These are phyloP conservation scores for Nephrotoma appendiculata DNA, from an alignment of 2,888 invertebrate species.

Conservation along the genomic window DNA sequence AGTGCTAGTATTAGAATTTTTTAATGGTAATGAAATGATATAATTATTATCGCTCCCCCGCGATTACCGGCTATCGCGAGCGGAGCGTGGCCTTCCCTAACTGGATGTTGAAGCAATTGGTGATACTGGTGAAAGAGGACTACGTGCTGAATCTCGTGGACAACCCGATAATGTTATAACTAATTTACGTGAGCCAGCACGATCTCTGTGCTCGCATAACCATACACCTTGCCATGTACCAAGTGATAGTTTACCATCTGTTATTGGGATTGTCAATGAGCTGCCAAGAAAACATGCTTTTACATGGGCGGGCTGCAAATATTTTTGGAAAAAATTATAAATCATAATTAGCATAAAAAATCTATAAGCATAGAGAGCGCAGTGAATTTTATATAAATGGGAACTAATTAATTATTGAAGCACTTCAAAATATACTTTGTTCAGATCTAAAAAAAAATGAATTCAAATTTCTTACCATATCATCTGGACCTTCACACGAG, in stretches of 20 bases:
- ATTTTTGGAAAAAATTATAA: constrained; percentile 5
- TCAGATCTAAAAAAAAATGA: background rate
- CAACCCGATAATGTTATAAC: constrained; percentile 84
- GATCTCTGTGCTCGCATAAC: constrained; percentile 96
- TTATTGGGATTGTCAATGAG: constrained; percentile 88
- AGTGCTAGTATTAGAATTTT: background rate
- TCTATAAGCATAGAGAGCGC: background rate
- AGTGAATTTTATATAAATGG: background rate
- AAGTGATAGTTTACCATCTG: constrained; percentile 85
- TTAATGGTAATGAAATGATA: constrained; percentile 27
- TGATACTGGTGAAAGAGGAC: constrained; percentile 72
- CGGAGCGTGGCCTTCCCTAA: constrained; percentile 60
- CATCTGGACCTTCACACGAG: constrained; percentile 95
- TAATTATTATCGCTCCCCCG: constrained; percentile 36
- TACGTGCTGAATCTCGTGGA: constrained; percentile 72
- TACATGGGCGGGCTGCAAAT: constrained; percentile 83
- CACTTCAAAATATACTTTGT: background rate
- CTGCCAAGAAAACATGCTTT: constrained; percentile 95
- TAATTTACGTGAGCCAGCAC: constrained; percentile 82
- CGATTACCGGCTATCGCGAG: constrained; percentile 37
- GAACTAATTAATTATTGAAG: background rate
- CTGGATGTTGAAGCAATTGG: constrained; percentile 83
- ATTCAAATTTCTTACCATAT: constrained; percentile 61
- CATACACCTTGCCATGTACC: constrained; percentile 98
- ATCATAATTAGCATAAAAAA: background rate